phyloP scores from a whole-genome alignment of 2,113 vertebrate genomes.

The Columba janthina region DNA sequence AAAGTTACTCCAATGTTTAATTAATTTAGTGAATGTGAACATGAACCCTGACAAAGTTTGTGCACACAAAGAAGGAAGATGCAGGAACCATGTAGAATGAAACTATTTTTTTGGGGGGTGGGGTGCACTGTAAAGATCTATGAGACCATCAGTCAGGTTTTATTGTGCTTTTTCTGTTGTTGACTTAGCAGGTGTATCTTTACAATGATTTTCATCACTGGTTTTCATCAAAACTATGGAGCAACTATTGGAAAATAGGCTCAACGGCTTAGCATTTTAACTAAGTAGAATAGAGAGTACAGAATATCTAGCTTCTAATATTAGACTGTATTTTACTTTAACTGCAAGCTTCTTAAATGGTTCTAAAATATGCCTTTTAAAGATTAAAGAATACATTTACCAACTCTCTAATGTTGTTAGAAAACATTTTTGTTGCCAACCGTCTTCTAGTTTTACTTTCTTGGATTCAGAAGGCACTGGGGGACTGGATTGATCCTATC shows the following conservation, averaged over 20 bases:
- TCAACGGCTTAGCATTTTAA: background rate
- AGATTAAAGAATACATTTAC: background rate
- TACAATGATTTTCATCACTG: background rate
- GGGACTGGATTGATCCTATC: rapidly evolving
- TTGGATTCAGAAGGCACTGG: background rate
- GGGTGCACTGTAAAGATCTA: background rate
- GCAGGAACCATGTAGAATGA: background rate
- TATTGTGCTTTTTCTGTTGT: background rate
- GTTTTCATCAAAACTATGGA: background rate
- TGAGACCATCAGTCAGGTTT: background rate
- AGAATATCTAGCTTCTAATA: background rate
- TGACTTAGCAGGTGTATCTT: background rate
- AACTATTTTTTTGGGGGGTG: background rate
- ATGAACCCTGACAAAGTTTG: background rate
- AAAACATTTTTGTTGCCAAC: background rate
- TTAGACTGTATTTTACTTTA: background rate
- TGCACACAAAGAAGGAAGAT: rapidly evolving
- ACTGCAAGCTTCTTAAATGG: rapidly evolving
- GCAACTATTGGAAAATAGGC: background rate
- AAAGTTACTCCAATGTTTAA: background rate
- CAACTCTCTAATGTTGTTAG: background rate
- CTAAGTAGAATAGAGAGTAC: background rate
- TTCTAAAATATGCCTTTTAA: background rate
- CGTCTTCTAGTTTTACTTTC: background rate
- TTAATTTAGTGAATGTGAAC: background rate